These are phyloP conservation scores for Apoda limacodes DNA, from an alignment of 2,888 invertebrate genomes.

Conservation along the genomic window DNA sequence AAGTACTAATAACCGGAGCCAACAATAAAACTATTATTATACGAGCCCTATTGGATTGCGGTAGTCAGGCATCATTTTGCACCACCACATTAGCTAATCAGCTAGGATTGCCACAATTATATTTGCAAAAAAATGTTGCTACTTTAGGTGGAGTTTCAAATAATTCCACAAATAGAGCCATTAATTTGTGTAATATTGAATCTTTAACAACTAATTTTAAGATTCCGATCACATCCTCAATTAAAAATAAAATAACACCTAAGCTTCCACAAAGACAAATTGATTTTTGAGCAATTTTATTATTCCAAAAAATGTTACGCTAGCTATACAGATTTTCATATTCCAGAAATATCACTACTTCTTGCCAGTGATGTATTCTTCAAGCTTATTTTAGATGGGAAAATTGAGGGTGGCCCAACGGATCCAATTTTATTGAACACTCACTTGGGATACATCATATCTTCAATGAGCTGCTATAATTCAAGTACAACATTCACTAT, in stretches of 20 bases:
- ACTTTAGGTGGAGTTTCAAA: background rate
- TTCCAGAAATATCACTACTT: constrained; percentile 2
- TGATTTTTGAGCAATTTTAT: constrained; percentile 4
- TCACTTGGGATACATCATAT: too few species aligned
- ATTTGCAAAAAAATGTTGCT: constrained; percentile 1
- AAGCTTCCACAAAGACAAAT: constrained; percentile 3
- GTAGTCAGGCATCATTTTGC: constrained; percentile 2
- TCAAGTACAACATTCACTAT: too few species aligned
- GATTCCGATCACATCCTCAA: constrained; percentile 1
- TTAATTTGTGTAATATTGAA: background rate
- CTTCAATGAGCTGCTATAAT: too few species aligned
- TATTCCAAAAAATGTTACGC: constrained; percentile 1
- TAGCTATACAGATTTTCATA: constrained; percentile 6
- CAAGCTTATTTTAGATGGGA: constrained; percentile 6
- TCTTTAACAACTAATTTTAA: constrained; percentile 1
- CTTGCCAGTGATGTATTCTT: constrained; percentile 2
- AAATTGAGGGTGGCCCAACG: too few species aligned
- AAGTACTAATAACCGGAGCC: constrained; percentile 2
- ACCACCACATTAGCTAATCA: constrained; percentile 1
- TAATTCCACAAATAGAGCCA: background rate
- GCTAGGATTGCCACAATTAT: constrained; percentile 2
- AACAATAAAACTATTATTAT: constrained; percentile 1
- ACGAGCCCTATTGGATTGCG: constrained; percentile 1
- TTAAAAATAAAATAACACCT: constrained; percentile 6
- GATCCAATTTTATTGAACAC: too few species aligned